These are phyloP conservation scores for Autographa gamma DNA, from an alignment of 2,888 invertebrate species.

Conservation along the genomic window DNA sequence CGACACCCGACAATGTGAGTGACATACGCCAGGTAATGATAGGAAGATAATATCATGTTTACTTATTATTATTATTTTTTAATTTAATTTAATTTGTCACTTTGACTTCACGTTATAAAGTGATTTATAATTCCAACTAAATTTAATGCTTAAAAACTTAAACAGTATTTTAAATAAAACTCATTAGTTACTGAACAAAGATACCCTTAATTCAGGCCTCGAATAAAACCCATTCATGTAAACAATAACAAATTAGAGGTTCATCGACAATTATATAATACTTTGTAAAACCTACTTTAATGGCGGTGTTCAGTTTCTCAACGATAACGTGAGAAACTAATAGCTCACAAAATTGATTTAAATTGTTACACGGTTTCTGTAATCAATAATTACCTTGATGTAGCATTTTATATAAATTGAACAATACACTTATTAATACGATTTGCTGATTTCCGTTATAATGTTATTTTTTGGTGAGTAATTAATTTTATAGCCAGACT, in stretches of 20 bases:
- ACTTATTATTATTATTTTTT: not conserved
- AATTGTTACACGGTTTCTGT: slow-evolving; percentile 32
- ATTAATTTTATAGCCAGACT: not conserved
- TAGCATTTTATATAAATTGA: slow-evolving; percentile 27
- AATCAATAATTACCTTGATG: slow-evolving; percentile 14
- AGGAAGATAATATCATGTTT: not conserved
- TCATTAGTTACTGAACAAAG: not conserved
- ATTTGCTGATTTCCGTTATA: slow-evolving; percentile 9
- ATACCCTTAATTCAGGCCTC: not conserved
- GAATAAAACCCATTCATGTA: not conserved
- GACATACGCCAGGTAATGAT: not conserved
- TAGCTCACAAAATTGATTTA: slow-evolving; percentile 17
- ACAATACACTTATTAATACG: slow-evolving; percentile 11
- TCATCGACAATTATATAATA: slow-evolving; percentile 9
- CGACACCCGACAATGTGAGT: not conserved
- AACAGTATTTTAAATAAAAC: not conserved
- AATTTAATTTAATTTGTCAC: not conserved
- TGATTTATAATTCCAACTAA: too few species aligned
- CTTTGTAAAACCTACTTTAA: slow-evolving; percentile 7
- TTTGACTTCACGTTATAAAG: not conserved
- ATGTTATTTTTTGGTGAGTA: slow-evolving; percentile 43
- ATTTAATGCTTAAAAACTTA: too few species aligned
- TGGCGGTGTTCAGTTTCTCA: slow-evolving; percentile 8
- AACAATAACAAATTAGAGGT: slow-evolving; percentile 19
- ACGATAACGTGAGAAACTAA: slow-evolving; percentile 14